Base-by-base conservation (phyloP, 2,888 invertebrate species). In the Phortica magna region DNA sequence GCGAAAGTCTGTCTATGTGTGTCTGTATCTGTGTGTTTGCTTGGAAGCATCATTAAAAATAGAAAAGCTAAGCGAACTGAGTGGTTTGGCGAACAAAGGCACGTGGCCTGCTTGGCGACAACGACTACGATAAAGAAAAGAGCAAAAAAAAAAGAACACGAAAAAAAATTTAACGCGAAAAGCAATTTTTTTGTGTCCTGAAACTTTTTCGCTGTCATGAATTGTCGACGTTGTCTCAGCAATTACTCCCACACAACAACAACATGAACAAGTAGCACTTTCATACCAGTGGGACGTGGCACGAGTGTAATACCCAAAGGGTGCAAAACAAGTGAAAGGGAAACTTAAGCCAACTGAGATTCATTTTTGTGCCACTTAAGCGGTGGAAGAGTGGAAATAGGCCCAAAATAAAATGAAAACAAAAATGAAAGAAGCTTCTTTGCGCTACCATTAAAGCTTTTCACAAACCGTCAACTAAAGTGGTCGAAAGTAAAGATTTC, bases 301-400 rank as follows among this genome's bases (percentile, higher is more conserved):
- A 31, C 5, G 31, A 31, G 31, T 31, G 31, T 31, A 31, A 31
- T 31, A 31, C 31, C 31, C 48, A 48, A 48, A 9, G 48, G 10
- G 48, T 48, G 14, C 48, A 48, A 48, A 14, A 9, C 48, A 59
- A 59, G 59, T n/a, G 2, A n/a, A n/a, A 17, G 59, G 3, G 19
- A 59, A 17, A 59, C n/a, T 2, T 59, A 19, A 12, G 22, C 53
- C 53, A 61, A 61, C 61, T 22, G 39, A 71, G 70, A 71, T 71
- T 53, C 53, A 71, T 71, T 71, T 22, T 71, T 53, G 22, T 53
- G 70, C 70, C 31, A 71, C 70, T 71, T 71, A 53, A 71, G 22
- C 55, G 19, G 43, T 48, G 55, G 7, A 55, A 55, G 5, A 55
- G 17, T 14, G 14, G 17, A 55, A n/a, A 55, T 55, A 55, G 14